Base-by-base conservation (phyloP, 2,113 vertebrate genomes). In the Malurus elegans region DNA sequence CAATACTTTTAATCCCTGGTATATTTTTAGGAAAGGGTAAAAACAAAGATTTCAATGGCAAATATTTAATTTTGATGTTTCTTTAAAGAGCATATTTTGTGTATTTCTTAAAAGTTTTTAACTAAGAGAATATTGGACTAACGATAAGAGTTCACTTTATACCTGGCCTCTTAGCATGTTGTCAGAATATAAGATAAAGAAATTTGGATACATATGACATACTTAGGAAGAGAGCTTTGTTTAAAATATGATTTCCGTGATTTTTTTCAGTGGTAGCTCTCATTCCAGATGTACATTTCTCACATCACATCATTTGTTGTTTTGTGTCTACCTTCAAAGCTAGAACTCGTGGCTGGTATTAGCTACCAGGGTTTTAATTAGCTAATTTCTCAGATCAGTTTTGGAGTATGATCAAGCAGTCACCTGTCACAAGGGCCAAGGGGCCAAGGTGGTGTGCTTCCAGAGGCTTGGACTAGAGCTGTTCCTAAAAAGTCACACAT, bases 211-310 rank as follows among this genome's bases (percentile, higher is more conserved):
- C 8, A 3, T 66, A 7, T 10, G 32, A 51, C 2, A 3, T 4
- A 38, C 8, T 70, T 29, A 23, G 6, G 12, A 83, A 78, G 42
- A 85, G 40, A 44, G 9, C 8, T 79, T 56, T 61, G 38, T 42
- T 87, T 34, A 70, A 54, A 88, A 64, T 1, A 1, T 28, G 6
- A 2, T 36, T 90, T 85, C 51, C 0, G 0, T 38, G 17, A 1
- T 62, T 62, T 84, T 51, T 54, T 62, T 62, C 51, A 74, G 13
- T 53, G 51, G 12, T 29, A 56, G 51, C 31, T 74, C 38, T 40
- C 48, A 14, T 42, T 71, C 34, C n/a, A 69, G 34, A 21, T 79
- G 18, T 42, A 12, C 1, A 0, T 81, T 80, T 60, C 79, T 72
- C 7, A 12, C 10, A 31, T 79, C 53, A 34, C 45, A 10, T 61